Conservation (phyloP, 2,797 vertebrate species). For the Phataginus tetradactyla region DNA sequence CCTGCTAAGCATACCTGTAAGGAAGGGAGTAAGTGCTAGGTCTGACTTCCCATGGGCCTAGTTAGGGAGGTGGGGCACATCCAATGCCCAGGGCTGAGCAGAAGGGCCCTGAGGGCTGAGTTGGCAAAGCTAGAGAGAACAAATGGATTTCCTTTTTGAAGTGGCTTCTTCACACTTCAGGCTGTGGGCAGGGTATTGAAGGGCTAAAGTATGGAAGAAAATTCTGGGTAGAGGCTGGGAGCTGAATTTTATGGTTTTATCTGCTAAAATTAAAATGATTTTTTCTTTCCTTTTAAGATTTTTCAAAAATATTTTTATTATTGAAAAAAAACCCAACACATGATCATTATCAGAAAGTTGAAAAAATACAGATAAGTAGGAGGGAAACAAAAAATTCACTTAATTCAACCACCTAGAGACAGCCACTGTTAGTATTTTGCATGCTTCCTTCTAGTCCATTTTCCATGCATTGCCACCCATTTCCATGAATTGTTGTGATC, state of each 20-base stretch:
- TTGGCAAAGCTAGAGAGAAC: neutral
- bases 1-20: neutral
- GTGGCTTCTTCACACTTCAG: neutral
- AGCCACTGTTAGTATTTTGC: conserved; percentile 17
- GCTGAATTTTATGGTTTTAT: conserved; percentile 35
- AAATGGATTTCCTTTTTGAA: conserved; percentile 48
- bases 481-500: neutral
- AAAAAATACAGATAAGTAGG: conserved; percentile 39
- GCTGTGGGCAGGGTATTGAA: neutral
- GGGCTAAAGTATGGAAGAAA: neutral
- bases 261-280: neutral
- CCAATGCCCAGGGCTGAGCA: neutral
- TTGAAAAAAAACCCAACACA: neutral
- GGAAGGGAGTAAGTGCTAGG: neutral
- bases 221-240: neutral
- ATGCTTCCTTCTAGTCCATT: neutral
- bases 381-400: conserved; percentile 51
- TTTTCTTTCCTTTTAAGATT: neutral
- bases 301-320: neutral
- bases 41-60: neutral
- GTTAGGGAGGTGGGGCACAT: neutral
- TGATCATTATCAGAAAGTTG: conserved; percentile 25
- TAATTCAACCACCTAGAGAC: neutral
- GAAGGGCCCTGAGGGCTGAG: neutral
- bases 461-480: neutral